A percentile compares a stretch with the other conserved stretches of the same genome.
These are phyloP conservation scores for Turritopsis rubra DNA, from an alignment of 30 jellyfish, hydroid and myxozoan species.

Conservation along the genomic window DNA sequence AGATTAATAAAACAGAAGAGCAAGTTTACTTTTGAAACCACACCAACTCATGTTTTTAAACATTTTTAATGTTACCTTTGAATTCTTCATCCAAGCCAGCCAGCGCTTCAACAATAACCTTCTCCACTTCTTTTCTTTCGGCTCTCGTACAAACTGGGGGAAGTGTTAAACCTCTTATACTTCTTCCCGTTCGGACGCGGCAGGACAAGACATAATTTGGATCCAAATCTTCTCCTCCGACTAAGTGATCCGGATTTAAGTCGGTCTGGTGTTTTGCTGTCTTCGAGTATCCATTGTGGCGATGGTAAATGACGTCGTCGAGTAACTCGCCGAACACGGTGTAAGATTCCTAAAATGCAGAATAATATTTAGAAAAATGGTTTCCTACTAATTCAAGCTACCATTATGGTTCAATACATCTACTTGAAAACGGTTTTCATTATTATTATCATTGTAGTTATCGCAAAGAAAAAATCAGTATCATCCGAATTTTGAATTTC, in stretches of 20 bases:
- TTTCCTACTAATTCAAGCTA: too few relatives aligned
- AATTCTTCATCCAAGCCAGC: constrained; percentile 38
- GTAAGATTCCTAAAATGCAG: constrained; percentile 51
- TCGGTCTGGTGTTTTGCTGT: constrained; percentile 51
- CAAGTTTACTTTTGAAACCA: too few relatives aligned
- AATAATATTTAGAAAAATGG: background rate
- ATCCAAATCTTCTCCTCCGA: constrained; percentile 63
- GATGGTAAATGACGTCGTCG: constrained; percentile 54
- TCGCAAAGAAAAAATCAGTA: too few relatives aligned
- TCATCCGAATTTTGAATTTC: too few relatives aligned
- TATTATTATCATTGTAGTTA: too few relatives aligned
- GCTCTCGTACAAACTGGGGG: constrained; percentile 84
- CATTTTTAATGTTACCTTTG: constrained; percentile 30
- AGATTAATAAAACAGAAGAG: too few relatives aligned
- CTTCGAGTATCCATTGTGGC: constrained; percentile 61
- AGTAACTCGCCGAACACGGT: constrained; percentile 46
- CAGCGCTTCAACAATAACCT: constrained; percentile 39
- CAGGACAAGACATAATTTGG: constrained; percentile 65
- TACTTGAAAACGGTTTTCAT: too few relatives aligned
- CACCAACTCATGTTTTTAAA: too few relatives aligned
- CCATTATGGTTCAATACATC: too few relatives aligned
- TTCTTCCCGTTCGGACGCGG: constrained; percentile 76
- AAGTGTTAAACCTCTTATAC: constrained; percentile 55
- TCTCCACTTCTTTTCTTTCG: constrained; percentile 59
- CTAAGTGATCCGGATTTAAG: constrained; percentile 38